Evolutionary conservation across 2,113 vertebrate genomes (phyloP).

Genomic region (Sinocyclocheilus anophthalmus): DNA sequence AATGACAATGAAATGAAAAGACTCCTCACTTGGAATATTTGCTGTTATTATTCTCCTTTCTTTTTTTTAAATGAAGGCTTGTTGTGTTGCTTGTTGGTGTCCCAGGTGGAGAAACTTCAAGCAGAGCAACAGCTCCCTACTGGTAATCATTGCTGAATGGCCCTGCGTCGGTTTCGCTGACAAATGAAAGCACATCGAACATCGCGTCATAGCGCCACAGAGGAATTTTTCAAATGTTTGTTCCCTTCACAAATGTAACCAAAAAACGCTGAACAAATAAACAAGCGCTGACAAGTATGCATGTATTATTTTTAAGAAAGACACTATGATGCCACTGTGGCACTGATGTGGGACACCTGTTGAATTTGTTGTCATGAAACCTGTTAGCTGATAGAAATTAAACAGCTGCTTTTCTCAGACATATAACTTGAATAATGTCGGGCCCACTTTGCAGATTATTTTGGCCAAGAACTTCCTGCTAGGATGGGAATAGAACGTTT

Average conservation of each 20-base stretch:
- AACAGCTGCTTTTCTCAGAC: not conserved
- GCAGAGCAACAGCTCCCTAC: constrained; percentile 12
- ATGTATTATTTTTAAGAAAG: not conserved
- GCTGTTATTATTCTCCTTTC: not conserved
- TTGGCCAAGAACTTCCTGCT: not conserved
- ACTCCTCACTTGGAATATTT: constrained; percentile 21
- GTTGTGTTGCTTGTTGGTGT: not conserved
- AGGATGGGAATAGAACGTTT: not conserved
- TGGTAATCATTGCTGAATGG: constrained; percentile 32
- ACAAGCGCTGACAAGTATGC: not conserved
- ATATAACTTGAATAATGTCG: not conserved
- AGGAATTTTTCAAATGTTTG: not conserved
- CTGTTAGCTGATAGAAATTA: not conserved
- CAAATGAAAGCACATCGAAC: not conserved
- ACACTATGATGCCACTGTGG: not conserved
- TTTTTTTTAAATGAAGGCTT: constrained; percentile 6
- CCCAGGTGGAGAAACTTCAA: constrained; percentile 24
- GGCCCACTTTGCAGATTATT: not conserved
- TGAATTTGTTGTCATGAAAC: not conserved
- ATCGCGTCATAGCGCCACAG: not conserved
- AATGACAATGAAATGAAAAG: constrained; percentile 30
- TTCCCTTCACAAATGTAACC: constrained; percentile 16
- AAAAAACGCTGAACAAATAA: not conserved
- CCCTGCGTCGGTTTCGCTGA: not conserved
- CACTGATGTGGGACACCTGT: not conserved